Evolutionary conservation across 2,888 invertebrate species (phyloP).

Genomic region (Aplocera efformata): DNA sequence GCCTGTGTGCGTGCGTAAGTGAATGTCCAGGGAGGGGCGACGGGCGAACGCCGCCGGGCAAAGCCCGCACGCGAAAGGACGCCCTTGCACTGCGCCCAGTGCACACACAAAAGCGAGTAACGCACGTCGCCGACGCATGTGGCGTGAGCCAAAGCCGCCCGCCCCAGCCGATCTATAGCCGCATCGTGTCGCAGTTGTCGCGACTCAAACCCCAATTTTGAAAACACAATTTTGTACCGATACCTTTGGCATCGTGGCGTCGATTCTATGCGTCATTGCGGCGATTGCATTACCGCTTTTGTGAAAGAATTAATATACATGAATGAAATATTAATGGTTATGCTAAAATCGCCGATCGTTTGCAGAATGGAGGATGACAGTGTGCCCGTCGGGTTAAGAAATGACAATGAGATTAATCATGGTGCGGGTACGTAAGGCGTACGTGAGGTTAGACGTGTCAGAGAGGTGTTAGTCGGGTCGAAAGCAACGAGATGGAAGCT

Average conservation of each 20-base stretch:
- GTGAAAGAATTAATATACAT: conserved; percentile 77
- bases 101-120: conserved; percentile 81
- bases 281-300: conserved; percentile 81
- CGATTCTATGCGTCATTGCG: conserved; percentile 58
- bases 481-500: conserved; percentile 75
- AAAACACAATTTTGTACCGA: conserved; percentile 48
- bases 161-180: conserved; percentile 46
- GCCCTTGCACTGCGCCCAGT: conserved; percentile 78
- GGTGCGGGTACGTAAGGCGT: conserved; percentile 71
- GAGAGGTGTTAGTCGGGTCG: conserved; percentile 44
- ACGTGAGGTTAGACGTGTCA: conserved; percentile 51
- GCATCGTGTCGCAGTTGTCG: conserved; percentile 26
- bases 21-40: conserved; percentile 75
- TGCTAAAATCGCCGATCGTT: conserved; percentile 56
- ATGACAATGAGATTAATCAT: conserved; percentile 51
- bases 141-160: conserved; percentile 42
- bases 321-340: conserved; percentile 57
- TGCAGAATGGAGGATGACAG: conserved; percentile 52
- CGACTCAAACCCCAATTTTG: conserved; percentile 36
- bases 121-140: conserved; percentile 75
- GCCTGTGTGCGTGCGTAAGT: conserved; percentile 80
- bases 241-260: conserved; percentile 34
- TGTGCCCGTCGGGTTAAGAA: conserved; percentile 53
- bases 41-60: conserved; percentile 74
- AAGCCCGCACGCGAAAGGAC: conserved; percentile 69